A percentile compares a stretch with the other conserved stretches of the same genome.
Evolutionary conservation across 2,888 invertebrate species (phyloP).

Genomic region (Diogma glabrata): DNA sequence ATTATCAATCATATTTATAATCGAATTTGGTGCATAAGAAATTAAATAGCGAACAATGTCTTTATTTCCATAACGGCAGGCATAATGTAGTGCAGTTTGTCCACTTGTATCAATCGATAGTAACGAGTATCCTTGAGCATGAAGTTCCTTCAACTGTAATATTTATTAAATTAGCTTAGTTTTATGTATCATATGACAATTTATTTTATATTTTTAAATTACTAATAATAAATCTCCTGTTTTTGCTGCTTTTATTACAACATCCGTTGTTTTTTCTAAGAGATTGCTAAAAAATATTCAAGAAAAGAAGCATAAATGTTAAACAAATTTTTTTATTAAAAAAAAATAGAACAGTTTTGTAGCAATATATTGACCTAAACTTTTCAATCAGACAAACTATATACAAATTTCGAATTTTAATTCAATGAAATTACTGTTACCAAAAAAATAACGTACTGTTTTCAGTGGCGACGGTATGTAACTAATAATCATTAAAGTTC

Average conservation of each 20-base stretch:
- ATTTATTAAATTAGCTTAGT: constrained; percentile 6
- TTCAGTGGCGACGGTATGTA: too few relatives aligned
- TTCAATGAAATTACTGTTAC: too few relatives aligned
- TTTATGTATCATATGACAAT: too few relatives aligned
- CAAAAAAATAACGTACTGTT: too few relatives aligned
- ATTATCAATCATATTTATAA: constrained; percentile 79
- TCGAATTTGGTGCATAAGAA: constrained; percentile 68
- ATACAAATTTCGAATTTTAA: too few relatives aligned
- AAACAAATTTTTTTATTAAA: too few relatives aligned
- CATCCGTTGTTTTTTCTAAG: constrained; percentile 71
- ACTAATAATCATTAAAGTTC: too few relatives aligned
- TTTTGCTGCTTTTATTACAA: constrained; percentile 72
- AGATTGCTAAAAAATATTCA: too few relatives aligned
- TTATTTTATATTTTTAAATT: constrained; percentile 29
- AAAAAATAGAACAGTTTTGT: too few relatives aligned
- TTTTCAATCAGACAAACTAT: too few relatives aligned
- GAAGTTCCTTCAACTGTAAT: constrained; percentile 66
- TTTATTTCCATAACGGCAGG: constrained; percentile 77
- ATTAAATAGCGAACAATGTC: constrained; percentile 83
- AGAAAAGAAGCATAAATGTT: not conserved
- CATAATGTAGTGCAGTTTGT: constrained; percentile 83
- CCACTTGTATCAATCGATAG: constrained; percentile 72
- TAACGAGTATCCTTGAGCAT: constrained; percentile 71
- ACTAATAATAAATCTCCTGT: constrained; percentile 69
- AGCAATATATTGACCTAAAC: too few relatives aligned